phyloP scores from a whole-genome alignment of 1,140 invertebrate species.

The Tenebrio molitor region DNA sequence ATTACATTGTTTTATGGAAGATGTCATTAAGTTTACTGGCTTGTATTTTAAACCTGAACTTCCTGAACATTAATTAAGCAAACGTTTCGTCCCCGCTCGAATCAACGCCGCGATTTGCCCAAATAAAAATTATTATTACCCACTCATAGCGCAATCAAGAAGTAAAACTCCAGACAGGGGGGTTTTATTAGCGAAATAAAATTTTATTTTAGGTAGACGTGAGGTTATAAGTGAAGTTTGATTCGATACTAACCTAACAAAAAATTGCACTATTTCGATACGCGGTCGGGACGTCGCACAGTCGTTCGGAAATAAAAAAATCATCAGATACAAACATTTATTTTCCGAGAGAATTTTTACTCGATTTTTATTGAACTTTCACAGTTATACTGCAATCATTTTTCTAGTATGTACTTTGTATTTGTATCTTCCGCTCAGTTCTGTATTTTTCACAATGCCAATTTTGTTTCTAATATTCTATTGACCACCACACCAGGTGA shows the following conservation, averaged over 20 bases:
- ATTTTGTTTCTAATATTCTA: no score
- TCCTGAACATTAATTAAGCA: constrained; percentile 18
- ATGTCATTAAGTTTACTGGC: constrained; percentile 30
- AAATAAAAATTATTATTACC: constrained; percentile 36
- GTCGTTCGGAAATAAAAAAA: no score
- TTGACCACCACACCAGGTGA: no score
- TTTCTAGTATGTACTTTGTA: no score
- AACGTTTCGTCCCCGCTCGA: constrained; percentile 1
- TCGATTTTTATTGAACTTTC: no score
- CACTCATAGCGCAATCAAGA: constrained; percentile 34
- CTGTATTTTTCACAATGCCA: no score
- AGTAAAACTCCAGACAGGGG: constrained; percentile 14
- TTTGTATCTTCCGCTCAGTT: no score
- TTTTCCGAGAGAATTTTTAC: no score
- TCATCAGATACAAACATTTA: no score
- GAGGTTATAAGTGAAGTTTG: constrained; percentile 18
- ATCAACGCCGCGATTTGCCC: background rate
- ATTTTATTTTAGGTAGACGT: constrained; percentile 34
- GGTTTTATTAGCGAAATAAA: constrained; percentile 34
- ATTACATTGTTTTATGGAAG: constrained; percentile 35
- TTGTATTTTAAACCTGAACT: constrained; percentile 25
- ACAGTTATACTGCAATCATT: no score
- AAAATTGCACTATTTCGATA: no score
- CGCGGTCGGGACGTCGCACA: no score
- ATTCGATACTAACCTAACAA: background rate